Conservation (phyloP, 37 sponge, comb jelly and placozoan species). For the Diacarnus erythraeanus region DNA sequence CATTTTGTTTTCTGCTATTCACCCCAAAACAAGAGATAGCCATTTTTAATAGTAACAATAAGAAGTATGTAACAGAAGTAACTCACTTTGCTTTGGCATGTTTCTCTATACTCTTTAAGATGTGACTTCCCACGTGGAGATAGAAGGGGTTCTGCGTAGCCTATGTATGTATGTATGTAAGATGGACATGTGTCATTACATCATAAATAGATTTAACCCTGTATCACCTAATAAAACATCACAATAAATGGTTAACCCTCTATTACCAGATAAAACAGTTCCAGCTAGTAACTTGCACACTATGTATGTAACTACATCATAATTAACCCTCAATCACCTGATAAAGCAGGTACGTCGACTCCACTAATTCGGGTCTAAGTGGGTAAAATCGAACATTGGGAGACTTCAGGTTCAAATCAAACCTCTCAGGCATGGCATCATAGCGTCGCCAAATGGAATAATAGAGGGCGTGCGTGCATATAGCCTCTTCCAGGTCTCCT, state of each 20-base stretch:
- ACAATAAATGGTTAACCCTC: too few species aligned
- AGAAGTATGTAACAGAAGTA: background rate
- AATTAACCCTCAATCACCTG: constrained; percentile 39
- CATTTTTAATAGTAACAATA: background rate
- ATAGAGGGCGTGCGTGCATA: constrained; percentile 92
- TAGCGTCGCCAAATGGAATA: constrained; percentile 94
- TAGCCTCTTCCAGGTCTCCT: constrained; percentile 93
- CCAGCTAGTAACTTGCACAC: too few species aligned
- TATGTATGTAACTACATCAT: too few species aligned
- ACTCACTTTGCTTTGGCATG: constrained; percentile 71
- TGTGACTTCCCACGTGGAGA: constrained; percentile 90
- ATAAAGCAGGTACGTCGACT: constrained; percentile 95
- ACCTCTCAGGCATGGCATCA: constrained; percentile 91
- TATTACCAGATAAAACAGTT: too few species aligned
- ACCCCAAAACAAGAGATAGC: too few species aligned
- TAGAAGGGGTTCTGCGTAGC: constrained; percentile 97
- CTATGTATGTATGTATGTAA: constrained; percentile 6
- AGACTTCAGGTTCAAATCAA: constrained; percentile 72
- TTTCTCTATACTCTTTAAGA: constrained; percentile 80
- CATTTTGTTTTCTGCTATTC: background rate
- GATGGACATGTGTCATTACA: too few species aligned
- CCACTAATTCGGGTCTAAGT: constrained; percentile 93
- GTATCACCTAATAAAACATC: background rate
- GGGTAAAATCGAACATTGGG: constrained; percentile 91
- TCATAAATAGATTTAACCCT: too few species aligned